phyloP scores from a whole-genome alignment of 2,113 vertebrate genomes.

The Semicossyphus pulcher region DNA sequence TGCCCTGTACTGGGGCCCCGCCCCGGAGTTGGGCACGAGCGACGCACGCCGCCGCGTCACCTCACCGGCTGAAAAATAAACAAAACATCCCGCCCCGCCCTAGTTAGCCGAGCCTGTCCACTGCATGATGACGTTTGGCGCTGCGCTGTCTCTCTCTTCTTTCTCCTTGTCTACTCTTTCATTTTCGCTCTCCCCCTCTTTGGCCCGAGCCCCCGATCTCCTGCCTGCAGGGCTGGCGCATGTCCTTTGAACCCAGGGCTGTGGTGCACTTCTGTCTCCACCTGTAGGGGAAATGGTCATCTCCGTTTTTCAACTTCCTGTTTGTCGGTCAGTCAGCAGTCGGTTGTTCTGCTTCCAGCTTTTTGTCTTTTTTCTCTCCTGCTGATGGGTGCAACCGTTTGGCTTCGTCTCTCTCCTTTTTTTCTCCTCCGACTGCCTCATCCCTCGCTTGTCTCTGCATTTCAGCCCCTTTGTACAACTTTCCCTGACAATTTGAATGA shows the following conservation, averaged over 20 bases:
- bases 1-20: constrained; percentile 84
- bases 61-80: constrained; percentile 71
- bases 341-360: constrained; percentile 56
- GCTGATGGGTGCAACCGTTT: constrained; percentile 81
- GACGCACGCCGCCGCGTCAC: constrained; percentile 72
- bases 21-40: constrained; percentile 83
- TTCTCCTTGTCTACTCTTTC: constrained; percentile 81
- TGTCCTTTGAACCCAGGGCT: constrained; percentile 79
- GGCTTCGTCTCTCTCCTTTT: constrained; percentile 81
- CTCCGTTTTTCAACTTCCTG: constrained; percentile 64
- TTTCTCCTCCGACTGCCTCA: constrained; percentile 54
- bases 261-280: constrained; percentile 84
- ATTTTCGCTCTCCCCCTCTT: constrained; percentile 75
- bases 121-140: constrained; percentile 89
- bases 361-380: constrained; percentile 60
- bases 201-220: constrained; percentile 75
- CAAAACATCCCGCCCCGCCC: constrained; percentile 80
- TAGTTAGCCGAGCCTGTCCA: constrained; percentile 81
- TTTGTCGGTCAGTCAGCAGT: constrained; percentile 61
- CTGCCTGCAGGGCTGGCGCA: constrained; percentile 88
- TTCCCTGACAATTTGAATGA: constrained; percentile 79
- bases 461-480: constrained; percentile 77
- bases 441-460: constrained; percentile 76
- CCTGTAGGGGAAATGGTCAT: constrained; percentile 81
- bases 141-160: constrained; percentile 82